Base-by-base conservation (phyloP, 2,888 invertebrate genomes). In the Nomada lathburiana region DNA sequence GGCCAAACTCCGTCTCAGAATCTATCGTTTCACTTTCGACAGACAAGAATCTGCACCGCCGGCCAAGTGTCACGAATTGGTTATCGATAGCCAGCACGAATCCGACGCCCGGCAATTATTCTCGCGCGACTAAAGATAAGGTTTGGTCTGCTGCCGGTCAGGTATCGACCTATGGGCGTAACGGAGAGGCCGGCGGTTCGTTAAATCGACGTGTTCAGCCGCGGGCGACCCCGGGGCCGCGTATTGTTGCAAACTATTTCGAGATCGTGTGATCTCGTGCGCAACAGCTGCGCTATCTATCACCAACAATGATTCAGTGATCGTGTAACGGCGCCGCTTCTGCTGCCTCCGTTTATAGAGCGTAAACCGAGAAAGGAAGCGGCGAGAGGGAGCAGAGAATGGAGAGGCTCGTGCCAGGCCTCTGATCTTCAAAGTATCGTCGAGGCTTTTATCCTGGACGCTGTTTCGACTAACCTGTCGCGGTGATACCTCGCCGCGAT, bases 241-340 rank as follows among this genome's bases (percentile, higher is more conserved):
- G 91, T 92, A 92, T 93, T 93, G 91, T 93, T 92, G 90, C 89
- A 86, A 89, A 92, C 93, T 93, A 93, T 93, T 93, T 93, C 88
- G 86, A 91, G 92, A 90, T 84, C 90, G 86, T 92, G 90, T 91
- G 92, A 91, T 90, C 91, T 91, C 89, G 85, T 84, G 88, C 85
- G 90, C 90, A 91, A 89, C 93, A 93, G 93, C 93, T 93, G 93
- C 90, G 89, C 92, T 89, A 92, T 92, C 92, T 92, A 93, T 93
- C 92, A 91, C 91, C 89, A 92, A 91, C 93, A 91, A 93, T 93
- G 92, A 93, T 93, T 93, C 92, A 92, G 90, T 91, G 92, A 93
- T 93, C 91, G 91, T 88, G 89, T 89, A 90, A 91, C 88, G 90
- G 86, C 85, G 86, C 86, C 81, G 88, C 82, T 88, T 86, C 78